A percentile compares a stretch with the other conserved stretches of the same genome.
Conservation (phyloP, 2,113 vertebrate genomes). For the Mixornis gularis region DNA sequence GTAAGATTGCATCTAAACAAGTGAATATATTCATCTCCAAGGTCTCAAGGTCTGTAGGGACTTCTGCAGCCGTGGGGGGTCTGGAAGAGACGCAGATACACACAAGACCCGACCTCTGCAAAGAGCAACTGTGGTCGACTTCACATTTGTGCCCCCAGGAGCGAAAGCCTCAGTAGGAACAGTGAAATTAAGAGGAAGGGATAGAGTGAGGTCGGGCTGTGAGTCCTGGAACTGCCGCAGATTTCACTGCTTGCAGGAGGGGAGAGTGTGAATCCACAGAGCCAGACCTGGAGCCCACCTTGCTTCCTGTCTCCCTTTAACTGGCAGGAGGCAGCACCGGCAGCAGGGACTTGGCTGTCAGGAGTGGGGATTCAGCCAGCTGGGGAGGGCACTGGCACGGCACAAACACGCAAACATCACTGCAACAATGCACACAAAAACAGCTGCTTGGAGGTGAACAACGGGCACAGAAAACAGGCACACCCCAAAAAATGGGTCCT, state of each 20-base stretch:
- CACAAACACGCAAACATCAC: rapidly evolving
- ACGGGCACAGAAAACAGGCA: rapidly evolving
- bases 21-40: not conserved
- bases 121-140: not conserved
- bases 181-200: not conserved
- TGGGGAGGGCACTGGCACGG: rapidly evolving
- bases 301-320: not conserved
- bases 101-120: not conserved
- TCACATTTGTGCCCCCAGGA: not conserved
- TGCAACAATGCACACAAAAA: not conserved
- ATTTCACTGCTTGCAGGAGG: not conserved
- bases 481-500: not conserved
- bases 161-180: not conserved
- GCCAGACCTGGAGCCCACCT: not conserved
- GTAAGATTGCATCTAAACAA: not conserved
- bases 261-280: not conserved
- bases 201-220: not conserved
- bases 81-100: not conserved
- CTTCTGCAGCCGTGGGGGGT: not conserved
- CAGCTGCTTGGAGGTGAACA: not conserved
- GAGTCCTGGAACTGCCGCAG: not conserved
- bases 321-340: not conserved
- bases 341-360: not conserved
- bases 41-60: not conserved
- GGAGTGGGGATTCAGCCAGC: not conserved